phyloP scores from a whole-genome alignment of 2,888 invertebrate genomes.

The Volucella inanis region DNA sequence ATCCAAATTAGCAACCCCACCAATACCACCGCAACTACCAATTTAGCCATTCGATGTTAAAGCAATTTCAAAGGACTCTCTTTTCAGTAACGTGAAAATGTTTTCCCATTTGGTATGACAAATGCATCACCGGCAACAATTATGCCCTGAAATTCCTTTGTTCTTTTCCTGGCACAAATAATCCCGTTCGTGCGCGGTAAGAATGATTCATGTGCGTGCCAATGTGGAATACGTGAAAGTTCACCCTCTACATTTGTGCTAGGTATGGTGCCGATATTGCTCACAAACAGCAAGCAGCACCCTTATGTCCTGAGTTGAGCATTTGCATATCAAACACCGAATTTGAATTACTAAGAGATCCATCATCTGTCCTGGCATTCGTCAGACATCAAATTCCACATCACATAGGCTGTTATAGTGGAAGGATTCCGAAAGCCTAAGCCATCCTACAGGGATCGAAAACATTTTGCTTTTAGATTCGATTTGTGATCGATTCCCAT shows the following conservation, averaged over 20 bases:
- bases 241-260: slow-evolving; percentile 19
- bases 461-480: slow-evolving; percentile 26
- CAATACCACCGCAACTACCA: not conserved
- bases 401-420: not conserved
- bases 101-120: not conserved
- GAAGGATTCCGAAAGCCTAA: not conserved
- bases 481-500: slow-evolving; percentile 50
- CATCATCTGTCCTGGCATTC: slow-evolving; percentile 38
- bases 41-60: not conserved
- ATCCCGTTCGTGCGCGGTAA: slow-evolving; percentile 13
- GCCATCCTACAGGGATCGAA: slow-evolving; percentile 2
- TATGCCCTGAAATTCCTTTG: slow-evolving; percentile 17
- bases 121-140: not conserved
- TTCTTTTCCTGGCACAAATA: slow-evolving; percentile 12
- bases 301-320: slow-evolving; percentile 37
- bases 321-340: slow-evolving; percentile 59
- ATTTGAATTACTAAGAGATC: slow-evolving; percentile 39
- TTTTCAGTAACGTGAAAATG: not conserved
- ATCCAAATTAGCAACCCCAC: not conserved
- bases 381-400: slow-evolving; percentile 31
- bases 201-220: slow-evolving; percentile 53
- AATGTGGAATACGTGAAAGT: slow-evolving; percentile 56
- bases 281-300: slow-evolving; percentile 11
- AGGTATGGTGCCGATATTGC: not conserved
- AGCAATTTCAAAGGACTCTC: slow-evolving; percentile 1